Conservation (phyloP, 2,797 vertebrate species). For the Okamejei kenojei region DNA sequence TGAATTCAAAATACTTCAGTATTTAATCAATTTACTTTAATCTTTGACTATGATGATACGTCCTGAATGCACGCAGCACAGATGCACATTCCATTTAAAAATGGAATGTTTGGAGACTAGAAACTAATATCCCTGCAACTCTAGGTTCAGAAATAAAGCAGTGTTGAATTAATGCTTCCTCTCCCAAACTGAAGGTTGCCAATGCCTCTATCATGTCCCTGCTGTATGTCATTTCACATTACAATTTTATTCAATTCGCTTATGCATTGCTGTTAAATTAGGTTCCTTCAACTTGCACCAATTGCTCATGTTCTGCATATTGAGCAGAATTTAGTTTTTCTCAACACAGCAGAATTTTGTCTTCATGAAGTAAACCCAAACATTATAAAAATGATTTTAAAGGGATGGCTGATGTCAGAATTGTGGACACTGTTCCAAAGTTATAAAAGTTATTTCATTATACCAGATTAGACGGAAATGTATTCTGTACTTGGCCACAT, state of each 20-base stretch:
- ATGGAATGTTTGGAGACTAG: background rate
- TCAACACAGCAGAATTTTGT: background rate
- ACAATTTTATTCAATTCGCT: background rate
- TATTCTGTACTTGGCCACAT: background rate
- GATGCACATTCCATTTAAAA: slow-evolving; percentile 1
- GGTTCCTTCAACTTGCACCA: background rate
- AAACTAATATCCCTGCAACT: background rate
- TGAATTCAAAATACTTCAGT: background rate
- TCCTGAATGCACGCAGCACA: background rate
- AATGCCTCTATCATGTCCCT: background rate
- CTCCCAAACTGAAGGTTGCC: too few species aligned
- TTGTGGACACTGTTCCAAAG: background rate
- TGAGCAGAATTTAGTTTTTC: background rate
- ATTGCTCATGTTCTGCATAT: background rate
- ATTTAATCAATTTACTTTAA: too few species aligned
- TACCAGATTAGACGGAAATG: background rate
- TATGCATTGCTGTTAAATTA: background rate
- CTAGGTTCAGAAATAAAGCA: background rate
- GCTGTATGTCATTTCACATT: too few species aligned
- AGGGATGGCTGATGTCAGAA: background rate
- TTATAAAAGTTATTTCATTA: background rate
- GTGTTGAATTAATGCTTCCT: background rate
- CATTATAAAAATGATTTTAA: background rate
- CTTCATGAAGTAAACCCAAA: background rate
- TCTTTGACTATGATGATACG: too few species aligned